Percentiles rank a stretch among this genome's conserved stretches.
These are phyloP conservation scores for Ametastegia equiseti DNA, from an alignment of 2,888 invertebrate genomes.

Conservation along the genomic window DNA sequence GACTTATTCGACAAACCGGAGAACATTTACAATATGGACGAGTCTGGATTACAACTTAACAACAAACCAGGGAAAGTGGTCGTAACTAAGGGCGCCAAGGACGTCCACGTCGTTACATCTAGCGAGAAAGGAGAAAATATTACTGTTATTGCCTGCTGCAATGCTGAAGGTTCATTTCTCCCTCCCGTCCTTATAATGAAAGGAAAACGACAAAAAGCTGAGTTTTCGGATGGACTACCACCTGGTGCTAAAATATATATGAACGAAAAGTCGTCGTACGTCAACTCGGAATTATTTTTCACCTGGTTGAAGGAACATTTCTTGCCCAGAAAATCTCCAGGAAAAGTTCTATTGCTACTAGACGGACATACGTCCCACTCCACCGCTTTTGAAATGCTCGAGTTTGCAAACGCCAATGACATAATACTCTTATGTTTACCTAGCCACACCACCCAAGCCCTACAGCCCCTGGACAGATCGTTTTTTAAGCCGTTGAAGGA, in stretches of 20 bases:
- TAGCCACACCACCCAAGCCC: slow-evolving; percentile 61
- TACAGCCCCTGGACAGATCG: slow-evolving; percentile 62
- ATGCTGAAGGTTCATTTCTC: slow-evolving; percentile 65
- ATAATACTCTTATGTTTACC: slow-evolving; percentile 64
- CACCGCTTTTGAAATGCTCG: slow-evolving; percentile 55
- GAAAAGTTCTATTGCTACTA: slow-evolving; percentile 62
- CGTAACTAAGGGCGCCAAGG: slow-evolving; percentile 65
- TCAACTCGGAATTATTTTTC: slow-evolving; percentile 58
- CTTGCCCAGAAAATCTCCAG: slow-evolving; percentile 61
- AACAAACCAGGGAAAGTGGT: slow-evolving; percentile 69
- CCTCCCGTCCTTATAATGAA: slow-evolving; percentile 63
- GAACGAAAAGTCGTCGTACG: slow-evolving; percentile 63
- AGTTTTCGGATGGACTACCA: slow-evolving; percentile 60
- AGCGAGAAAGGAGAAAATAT: slow-evolving; percentile 66
- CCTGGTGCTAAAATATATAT: slow-evolving; percentile 58
- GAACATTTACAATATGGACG: slow-evolving; percentile 70
- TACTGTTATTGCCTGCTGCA: slow-evolving; percentile 67
- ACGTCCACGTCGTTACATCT: slow-evolving; percentile 58
- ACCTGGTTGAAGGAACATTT: slow-evolving; percentile 63
- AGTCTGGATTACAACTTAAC: slow-evolving; percentile 70
- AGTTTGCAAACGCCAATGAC: slow-evolving; percentile 59
- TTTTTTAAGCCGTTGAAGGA: slow-evolving; percentile 63
- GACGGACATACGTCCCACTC: slow-evolving; percentile 65
- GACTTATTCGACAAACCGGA: slow-evolving; percentile 54
- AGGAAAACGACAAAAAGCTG: slow-evolving; percentile 61